Evolutionary conservation across 2,888 invertebrate genomes (phyloP).

Genomic region (Scaptomyza tumidula): DNA sequence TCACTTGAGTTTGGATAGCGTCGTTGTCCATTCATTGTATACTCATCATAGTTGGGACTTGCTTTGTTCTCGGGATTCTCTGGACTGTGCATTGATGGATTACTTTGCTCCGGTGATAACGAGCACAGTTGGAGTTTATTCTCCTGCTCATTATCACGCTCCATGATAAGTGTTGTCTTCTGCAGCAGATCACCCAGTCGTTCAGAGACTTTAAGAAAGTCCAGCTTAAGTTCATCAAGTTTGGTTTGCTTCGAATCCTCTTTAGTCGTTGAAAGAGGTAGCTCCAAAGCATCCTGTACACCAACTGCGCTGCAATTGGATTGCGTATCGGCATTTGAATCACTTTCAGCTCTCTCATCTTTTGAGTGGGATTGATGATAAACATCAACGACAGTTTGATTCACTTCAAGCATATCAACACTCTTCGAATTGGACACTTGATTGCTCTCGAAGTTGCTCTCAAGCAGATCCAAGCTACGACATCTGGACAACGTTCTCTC

Average conservation of each 20-base stretch:
- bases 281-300: conserved; percentile 8
- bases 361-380: conserved; percentile 49
- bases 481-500: conserved; percentile 88
- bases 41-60: conserved; percentile 58
- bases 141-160: conserved; percentile 77
- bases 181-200: conserved; percentile 79
- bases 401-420: conserved; percentile 84
- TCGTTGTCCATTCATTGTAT: conserved; percentile 49
- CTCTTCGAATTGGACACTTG: conserved; percentile 85
- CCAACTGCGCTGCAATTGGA: conserved; percentile 40
- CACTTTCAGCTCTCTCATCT: conserved; percentile 47
- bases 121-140: conserved; percentile 53
- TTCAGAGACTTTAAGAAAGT: conserved; percentile 79
- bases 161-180: conserved; percentile 82
- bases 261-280: conserved; percentile 2
- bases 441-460: conserved; percentile 78
- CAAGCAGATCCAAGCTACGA: conserved; percentile 89
- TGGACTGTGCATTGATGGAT: conserved; percentile 46
- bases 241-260: conserved; percentile 58
- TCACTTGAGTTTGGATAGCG: conserved; percentile 73
- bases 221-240: conserved; percentile 71
- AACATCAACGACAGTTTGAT: conserved; percentile 65
- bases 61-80: conserved; percentile 56
- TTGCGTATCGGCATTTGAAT: conserved; percentile 52
- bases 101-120: conserved; percentile 45